Percentiles rank a stretch among this genome's conserved stretches.
These are phyloP conservation scores for Lota lota DNA, from an alignment of 2,113 vertebrate genomes.

Conservation along the genomic window DNA sequence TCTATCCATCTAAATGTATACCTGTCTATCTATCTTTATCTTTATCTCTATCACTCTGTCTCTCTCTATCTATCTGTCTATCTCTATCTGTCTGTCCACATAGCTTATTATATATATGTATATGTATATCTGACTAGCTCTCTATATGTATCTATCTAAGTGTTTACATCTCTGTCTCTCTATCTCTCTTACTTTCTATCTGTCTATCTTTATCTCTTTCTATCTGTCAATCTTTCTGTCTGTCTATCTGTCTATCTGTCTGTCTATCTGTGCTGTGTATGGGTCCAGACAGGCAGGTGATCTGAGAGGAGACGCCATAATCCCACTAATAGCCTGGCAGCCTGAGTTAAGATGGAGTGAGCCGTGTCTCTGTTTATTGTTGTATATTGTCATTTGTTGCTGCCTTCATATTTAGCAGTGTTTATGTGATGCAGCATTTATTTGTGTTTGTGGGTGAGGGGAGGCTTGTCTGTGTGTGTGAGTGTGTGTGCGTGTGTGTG, in stretches of 20 bases:
- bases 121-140: constrained; percentile 14
- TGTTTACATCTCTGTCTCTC: constrained; percentile 14
- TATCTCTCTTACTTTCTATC: constrained; percentile 24
- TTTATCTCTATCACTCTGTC: not conserved
- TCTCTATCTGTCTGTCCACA: constrained; percentile 33
- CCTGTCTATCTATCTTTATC: not conserved
- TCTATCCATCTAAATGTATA: constrained; percentile 13
- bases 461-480: not conserved
- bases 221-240: not conserved
- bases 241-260: not conserved
- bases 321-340: too few species aligned
- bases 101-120: constrained; percentile 12
- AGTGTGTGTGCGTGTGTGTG: not conserved
- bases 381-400: too few species aligned
- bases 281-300: too few species aligned
- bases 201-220: not conserved
- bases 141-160: constrained; percentile 21
- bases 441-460: not conserved
- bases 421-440: not conserved
- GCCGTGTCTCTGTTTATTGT: too few species aligned
- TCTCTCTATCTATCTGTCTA: not conserved
- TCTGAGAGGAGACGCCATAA: too few species aligned
- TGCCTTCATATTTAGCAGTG: too few species aligned
- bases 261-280: not conserved
- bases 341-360: too few species aligned